A percentile compares a stretch with the other conserved stretches of the same genome.
These are phyloP conservation scores for Phasianus colchicus DNA, from an alignment of 2,113 vertebrate genomes.

Conservation along the genomic window DNA sequence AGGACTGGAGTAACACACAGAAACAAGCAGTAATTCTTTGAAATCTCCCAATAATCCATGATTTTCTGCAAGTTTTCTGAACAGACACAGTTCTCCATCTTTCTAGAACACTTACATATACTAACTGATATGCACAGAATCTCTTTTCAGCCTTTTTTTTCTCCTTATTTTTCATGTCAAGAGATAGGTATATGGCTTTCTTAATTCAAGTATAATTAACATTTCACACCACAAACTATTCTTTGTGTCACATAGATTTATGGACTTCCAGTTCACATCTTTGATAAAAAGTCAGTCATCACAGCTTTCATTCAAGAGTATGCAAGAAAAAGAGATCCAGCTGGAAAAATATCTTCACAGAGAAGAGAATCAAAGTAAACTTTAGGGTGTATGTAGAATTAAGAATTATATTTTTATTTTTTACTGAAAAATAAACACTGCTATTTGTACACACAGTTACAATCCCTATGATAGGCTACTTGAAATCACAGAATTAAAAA, in stretches of 20 bases:
- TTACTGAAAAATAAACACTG: neutral
- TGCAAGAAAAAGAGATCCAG: rapidly evolving
- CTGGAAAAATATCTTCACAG: neutral
- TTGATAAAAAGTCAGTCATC: neutral
- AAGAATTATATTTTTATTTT: neutral
- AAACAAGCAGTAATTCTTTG: neutral
- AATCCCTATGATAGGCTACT: neutral
- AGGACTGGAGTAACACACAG: neutral
- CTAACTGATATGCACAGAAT: neutral
- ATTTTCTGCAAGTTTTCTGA: too few species aligned
- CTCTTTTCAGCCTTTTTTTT: neutral
- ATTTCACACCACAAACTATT: neutral
- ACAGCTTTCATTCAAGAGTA: neutral
- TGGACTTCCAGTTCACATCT: neutral
- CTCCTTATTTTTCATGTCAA: neutral
- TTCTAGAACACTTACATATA: neutral
- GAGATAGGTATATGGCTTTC: neutral
- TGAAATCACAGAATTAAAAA: too few species aligned
- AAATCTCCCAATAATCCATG: neutral
- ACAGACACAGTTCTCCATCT: neutral
- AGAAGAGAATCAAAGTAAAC: neutral
- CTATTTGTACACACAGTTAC: neutral
- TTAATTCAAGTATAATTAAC: neutral
- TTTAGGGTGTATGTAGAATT: neutral
- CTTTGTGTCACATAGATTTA: neutral